phyloP scores from a whole-genome alignment of 2,797 vertebrate species.

The Characodon lateralis region DNA sequence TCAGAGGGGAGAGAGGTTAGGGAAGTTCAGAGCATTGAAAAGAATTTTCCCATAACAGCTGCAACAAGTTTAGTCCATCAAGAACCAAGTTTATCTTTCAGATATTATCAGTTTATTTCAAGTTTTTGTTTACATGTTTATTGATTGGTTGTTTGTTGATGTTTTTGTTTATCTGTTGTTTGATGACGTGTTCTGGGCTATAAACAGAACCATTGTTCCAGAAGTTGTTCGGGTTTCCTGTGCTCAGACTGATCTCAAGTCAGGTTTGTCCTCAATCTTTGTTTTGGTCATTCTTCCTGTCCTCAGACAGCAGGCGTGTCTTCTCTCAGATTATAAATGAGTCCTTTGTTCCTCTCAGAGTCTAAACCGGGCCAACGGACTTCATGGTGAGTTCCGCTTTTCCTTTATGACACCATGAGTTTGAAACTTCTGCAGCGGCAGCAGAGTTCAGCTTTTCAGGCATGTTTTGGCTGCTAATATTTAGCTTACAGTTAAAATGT shows the following conservation, averaged over 20 bases:
- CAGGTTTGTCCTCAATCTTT: background rate
- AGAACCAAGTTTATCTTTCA: too few relatives aligned
- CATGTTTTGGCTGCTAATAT: background rate
- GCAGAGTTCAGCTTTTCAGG: background rate
- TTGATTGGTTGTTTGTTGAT: too few relatives aligned
- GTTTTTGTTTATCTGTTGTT: too few relatives aligned
- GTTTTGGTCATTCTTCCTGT: background rate
- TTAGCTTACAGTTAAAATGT: background rate
- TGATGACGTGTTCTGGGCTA: too few relatives aligned
- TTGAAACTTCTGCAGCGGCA: background rate
- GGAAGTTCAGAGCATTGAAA: too few relatives aligned
- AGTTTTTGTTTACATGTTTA: too few relatives aligned
- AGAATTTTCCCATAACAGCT: too few relatives aligned
- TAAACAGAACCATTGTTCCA: too few relatives aligned
- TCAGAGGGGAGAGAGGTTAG: too few relatives aligned
- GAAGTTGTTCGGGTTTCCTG: background rate
- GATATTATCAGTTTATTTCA: too few relatives aligned
- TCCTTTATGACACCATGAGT: background rate
- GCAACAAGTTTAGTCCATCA: too few relatives aligned
- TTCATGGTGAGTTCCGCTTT: constrained; percentile 17
- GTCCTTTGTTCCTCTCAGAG: background rate
- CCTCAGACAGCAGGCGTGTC: constrained; percentile 8
- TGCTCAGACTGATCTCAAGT: background rate
- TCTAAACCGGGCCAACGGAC: background rate
- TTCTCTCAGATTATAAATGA: constrained; percentile 3